Conservation (phyloP, 2,888 invertebrate species). For the Drosophila ezoana region DNA sequence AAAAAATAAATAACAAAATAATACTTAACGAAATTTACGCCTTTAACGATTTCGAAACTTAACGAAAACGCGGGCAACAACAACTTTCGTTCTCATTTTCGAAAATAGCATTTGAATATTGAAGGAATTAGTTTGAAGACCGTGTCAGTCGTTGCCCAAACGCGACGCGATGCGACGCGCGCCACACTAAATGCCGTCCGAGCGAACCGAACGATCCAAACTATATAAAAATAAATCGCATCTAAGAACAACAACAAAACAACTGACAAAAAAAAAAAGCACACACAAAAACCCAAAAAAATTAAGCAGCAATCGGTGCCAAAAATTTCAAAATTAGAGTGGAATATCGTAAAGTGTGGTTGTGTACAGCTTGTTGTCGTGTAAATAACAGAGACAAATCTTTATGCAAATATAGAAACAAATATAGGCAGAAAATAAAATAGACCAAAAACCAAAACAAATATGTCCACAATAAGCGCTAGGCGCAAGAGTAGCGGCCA, state of each 20-base stretch:
- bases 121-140: slow-evolving; percentile 55
- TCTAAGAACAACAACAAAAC: slow-evolving; percentile 19
- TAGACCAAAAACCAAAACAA: background rate
- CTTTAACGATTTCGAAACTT: slow-evolving; percentile 66
- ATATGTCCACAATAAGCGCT: slow-evolving; percentile 49
- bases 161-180: slow-evolving; percentile 62
- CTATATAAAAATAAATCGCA: slow-evolving; percentile 60
- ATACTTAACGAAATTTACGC: slow-evolving; percentile 20
- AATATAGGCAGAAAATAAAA: background rate
- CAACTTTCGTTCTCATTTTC: slow-evolving; percentile 52
- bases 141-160: slow-evolving; percentile 62
- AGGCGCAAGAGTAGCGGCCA: slow-evolving; percentile 58
- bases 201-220: slow-evolving; percentile 30
- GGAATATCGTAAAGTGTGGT: slow-evolving; percentile 48
- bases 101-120: slow-evolving; percentile 68
- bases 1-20: slow-evolving; percentile 36
- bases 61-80: slow-evolving; percentile 31
- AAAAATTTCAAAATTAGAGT: slow-evolving; percentile 80
- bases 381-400: slow-evolving; percentile 58
- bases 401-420: slow-evolving; percentile 18
- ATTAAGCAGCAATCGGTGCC: slow-evolving; percentile 59
- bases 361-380: slow-evolving; percentile 34
- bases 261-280: slow-evolving; percentile 17
- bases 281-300: background rate
- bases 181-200: slow-evolving; percentile 10